Percentiles rank a stretch among this genome's conserved stretches.
Conservation (phyloP, 2,797 vertebrate species). For the Trachurus trachurus region DNA sequence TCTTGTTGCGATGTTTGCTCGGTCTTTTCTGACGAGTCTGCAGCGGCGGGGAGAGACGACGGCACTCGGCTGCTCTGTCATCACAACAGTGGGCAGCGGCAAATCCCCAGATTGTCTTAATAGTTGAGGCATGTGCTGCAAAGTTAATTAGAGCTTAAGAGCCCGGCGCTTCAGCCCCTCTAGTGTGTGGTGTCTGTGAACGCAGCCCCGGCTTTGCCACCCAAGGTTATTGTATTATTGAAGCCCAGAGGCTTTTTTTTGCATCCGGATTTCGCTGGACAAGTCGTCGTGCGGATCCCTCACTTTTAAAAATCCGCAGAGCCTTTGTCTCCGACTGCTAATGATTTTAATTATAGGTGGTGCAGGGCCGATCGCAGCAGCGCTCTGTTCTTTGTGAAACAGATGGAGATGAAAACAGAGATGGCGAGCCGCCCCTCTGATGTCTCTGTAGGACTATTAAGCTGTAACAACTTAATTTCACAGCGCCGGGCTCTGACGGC, state of each 20-base stretch:
- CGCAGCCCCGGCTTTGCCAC: conserved; percentile 13
- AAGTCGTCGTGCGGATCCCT: conserved; percentile 41
- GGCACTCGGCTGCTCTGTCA: conserved; percentile 42
- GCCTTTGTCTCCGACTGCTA: conserved; percentile 48
- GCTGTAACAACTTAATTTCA: conserved; percentile 75
- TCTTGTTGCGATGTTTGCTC: conserved; percentile 40
- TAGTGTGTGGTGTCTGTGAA: background rate
- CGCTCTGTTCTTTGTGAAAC: conserved; percentile 42
- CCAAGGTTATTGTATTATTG: conserved; percentile 51
- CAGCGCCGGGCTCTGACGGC: conserved; percentile 60
- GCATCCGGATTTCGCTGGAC: conserved; percentile 24
- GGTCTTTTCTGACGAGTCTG: conserved; percentile 44
- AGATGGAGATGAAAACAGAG: conserved; percentile 47
- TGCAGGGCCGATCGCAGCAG: conserved; percentile 6
- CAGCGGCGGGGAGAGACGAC: conserved; percentile 21
- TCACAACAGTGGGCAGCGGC: conserved; percentile 43
- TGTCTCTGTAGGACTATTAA: conserved; percentile 69
- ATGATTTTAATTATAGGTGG: conserved; percentile 58
- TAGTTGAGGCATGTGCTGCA: conserved; percentile 47
- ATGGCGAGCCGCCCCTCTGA: conserved; percentile 49
- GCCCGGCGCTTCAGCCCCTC: conserved; percentile 14
- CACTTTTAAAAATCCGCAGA: conserved; percentile 32
- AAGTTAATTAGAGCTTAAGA: conserved; percentile 72
- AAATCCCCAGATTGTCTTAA: conserved; percentile 58
- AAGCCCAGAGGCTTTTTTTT: background rate